Evolutionary conservation across 2,797 vertebrate species (phyloP).

Genomic region (Ptychadena robeensis): DNA sequence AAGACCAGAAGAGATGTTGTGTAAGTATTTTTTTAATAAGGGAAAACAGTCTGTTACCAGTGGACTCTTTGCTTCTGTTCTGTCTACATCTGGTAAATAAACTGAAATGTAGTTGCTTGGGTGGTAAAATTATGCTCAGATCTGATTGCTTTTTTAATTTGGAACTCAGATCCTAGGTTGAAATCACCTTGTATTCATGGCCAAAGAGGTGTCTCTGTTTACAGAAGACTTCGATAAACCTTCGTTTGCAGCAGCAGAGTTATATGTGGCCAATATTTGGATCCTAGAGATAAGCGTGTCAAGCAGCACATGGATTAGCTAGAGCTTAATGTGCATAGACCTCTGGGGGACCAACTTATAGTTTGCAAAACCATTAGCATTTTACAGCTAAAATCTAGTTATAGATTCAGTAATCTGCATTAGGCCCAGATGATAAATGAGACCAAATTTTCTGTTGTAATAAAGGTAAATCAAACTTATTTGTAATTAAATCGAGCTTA

Average conservation of each 20-base stretch:
- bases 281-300: constrained; percentile 1
- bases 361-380: constrained; percentile 51
- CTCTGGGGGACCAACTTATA: constrained; percentile 22
- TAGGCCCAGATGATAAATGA: constrained; percentile 53
- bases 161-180: too few relatives aligned
- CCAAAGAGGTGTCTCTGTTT: too few relatives aligned
- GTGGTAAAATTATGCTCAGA: too few relatives aligned
- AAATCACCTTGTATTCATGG: too few relatives aligned
- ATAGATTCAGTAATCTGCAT: constrained; percentile 54
- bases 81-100: too few relatives aligned
- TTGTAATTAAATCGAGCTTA: constrained; percentile 53
- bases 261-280: neutral
- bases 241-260: neutral
- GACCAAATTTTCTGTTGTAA: constrained; percentile 34
- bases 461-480: constrained; percentile 60
- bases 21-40: too few relatives aligned
- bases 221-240: too few relatives aligned
- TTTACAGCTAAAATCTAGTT: constrained; percentile 56
- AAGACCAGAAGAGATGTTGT: too few relatives aligned
- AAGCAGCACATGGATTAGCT: constrained; percentile 10
- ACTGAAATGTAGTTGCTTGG: too few relatives aligned
- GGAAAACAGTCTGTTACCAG: too few relatives aligned
- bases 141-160: too few relatives aligned
- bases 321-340: neutral
- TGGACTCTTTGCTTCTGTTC: too few relatives aligned